Conservation (phyloP, 2,888 invertebrate species). For the Malacosoma neustria region DNA sequence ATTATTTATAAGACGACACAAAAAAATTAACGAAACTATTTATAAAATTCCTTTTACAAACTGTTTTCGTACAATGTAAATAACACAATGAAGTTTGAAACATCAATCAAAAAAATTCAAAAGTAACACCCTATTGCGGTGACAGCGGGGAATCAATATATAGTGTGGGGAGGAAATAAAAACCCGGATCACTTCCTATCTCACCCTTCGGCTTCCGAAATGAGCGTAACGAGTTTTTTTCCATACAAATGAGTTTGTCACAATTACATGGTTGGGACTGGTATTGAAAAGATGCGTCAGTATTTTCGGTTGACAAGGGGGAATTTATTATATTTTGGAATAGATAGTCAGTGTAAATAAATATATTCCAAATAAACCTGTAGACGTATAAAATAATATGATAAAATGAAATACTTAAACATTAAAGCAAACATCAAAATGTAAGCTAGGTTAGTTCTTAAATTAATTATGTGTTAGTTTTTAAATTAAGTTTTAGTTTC, state of each 20-base stretch:
- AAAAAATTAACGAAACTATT: constrained; percentile 7
- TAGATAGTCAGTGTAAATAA: too few species aligned
- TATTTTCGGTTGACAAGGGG: too few species aligned
- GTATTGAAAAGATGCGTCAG: neutral
- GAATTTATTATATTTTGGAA: too few species aligned
- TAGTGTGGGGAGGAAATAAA: constrained; percentile 46
- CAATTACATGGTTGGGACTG: neutral
- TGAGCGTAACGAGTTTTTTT: constrained; percentile 20
- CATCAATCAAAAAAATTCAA: constrained; percentile 57
- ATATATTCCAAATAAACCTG: too few species aligned
- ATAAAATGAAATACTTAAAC: too few species aligned
- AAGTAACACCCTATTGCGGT: constrained; percentile 47
- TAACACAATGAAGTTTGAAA: constrained; percentile 30
- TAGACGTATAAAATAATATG: too few species aligned
- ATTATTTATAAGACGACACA: too few species aligned
- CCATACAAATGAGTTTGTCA: constrained; percentile 7
- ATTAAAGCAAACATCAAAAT: too few species aligned
- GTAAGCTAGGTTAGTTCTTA: too few species aligned
- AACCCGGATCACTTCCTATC: constrained; percentile 61
- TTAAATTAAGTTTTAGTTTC: too few species aligned
- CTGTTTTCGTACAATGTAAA: constrained; percentile 31
- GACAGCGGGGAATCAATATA: constrained; percentile 52
- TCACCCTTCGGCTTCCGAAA: constrained; percentile 43
- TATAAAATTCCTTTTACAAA: constrained; percentile 17
- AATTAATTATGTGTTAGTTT: too few species aligned